Percentiles rank a stretch among this genome's conserved stretches.
phyloP scores from a whole-genome alignment of 1,140 invertebrate species.

The Stegodyphus dumicola region DNA sequence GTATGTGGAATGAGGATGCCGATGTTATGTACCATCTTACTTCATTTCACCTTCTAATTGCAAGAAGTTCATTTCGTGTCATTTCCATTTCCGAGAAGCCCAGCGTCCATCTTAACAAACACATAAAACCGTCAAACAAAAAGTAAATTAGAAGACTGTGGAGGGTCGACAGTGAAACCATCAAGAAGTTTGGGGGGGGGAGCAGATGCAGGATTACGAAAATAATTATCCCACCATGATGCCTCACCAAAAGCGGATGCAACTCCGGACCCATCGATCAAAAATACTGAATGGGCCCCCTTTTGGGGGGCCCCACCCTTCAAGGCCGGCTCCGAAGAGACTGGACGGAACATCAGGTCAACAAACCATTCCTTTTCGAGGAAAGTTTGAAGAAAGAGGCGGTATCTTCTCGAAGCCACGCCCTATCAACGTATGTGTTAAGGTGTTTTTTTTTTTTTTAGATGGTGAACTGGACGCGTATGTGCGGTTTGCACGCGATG shows the following conservation, averaged over 20 bases:
- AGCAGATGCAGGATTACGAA: not conserved
- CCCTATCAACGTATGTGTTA: constrained; percentile 20
- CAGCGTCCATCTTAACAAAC: too few relatives aligned
- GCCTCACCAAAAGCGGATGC: not conserved
- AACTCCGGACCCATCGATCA: not conserved
- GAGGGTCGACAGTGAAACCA: too few relatives aligned
- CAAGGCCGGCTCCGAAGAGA: constrained; percentile 37
- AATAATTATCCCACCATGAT: constrained; percentile 1
- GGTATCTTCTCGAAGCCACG: constrained; percentile 1
- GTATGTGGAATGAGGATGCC: too few relatives aligned
- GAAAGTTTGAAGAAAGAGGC: constrained; percentile 22
- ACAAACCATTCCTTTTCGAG: not conserved
- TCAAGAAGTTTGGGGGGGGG: too few relatives aligned
- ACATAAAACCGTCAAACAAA: too few relatives aligned
- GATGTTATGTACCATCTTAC: too few relatives aligned
- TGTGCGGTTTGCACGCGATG: constrained; percentile 33
- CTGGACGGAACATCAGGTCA: constrained; percentile 19
- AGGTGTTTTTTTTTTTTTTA: not conserved
- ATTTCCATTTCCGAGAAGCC: too few relatives aligned
- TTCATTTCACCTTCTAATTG: too few relatives aligned
- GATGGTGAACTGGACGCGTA: too few relatives aligned
- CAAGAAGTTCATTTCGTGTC: too few relatives aligned
- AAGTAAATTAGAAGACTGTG: too few relatives aligned
- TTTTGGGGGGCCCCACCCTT: constrained; percentile 28
- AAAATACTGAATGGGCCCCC: not conserved